These are phyloP conservation scores for Microctenopoma stevenorrisi DNA, from an alignment of 2,797 vertebrate species.

Conservation along the genomic window DNA sequence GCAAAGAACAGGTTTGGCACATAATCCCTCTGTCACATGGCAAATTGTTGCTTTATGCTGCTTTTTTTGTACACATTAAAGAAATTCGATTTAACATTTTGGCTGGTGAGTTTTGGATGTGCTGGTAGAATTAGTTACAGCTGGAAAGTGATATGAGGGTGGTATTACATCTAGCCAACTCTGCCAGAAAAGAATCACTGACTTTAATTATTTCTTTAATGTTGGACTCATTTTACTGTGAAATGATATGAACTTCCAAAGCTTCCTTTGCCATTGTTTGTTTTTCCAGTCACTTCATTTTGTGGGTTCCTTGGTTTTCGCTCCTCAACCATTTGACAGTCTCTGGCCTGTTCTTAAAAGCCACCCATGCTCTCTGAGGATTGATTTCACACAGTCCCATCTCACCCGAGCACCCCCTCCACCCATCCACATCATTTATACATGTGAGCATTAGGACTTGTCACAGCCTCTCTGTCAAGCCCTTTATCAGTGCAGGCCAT, in stretches of 20 bases:
- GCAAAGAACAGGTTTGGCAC: background rate
- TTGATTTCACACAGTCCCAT: constrained; percentile 50
- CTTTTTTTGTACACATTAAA: background rate
- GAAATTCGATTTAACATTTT: background rate
- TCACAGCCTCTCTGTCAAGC: constrained; percentile 77
- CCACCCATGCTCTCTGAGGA: constrained; percentile 51
- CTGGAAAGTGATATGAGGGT: background rate
- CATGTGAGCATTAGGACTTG: constrained; percentile 80
- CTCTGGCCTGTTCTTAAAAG: constrained; percentile 30
- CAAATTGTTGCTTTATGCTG: background rate
- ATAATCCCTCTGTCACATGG: background rate
- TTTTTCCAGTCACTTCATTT: constrained; percentile 1
- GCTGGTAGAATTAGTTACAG: background rate
- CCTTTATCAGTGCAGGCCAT: constrained; percentile 73
- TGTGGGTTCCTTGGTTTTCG: constrained; percentile 18
- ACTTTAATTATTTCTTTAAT: background rate
- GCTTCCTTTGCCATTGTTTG: background rate
- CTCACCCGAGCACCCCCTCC: constrained; percentile 32
- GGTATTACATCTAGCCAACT: background rate
- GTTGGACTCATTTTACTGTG: background rate
- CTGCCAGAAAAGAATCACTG: background rate
- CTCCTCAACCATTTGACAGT: constrained; percentile 34
- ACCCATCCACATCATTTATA: constrained; percentile 76
- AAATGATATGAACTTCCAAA: background rate
- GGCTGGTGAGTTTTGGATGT: background rate